Evolutionary conservation across 2,113 vertebrate genomes (phyloP).

Genomic region (Ahaetulla prasina): DNA sequence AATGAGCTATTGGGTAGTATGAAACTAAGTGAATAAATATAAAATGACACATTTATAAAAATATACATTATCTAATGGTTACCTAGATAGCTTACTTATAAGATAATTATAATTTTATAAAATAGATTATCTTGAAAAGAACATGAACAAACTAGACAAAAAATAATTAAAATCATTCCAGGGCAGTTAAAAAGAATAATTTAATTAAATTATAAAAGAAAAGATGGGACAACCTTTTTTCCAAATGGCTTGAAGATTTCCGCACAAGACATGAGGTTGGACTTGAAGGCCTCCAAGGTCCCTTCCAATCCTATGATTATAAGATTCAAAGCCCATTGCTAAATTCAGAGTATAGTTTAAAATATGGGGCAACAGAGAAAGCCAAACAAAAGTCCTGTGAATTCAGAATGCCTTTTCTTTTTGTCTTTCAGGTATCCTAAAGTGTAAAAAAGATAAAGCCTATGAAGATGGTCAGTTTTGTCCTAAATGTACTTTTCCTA

Average conservation of each 20-base stretch:
- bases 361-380: neutral
- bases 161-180: neutral
- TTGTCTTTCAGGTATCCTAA: slow-evolving; percentile 75
- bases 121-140: neutral
- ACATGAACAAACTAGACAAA: neutral
- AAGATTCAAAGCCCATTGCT: too few species aligned
- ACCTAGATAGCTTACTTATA: neutral
- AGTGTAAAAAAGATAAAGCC: slow-evolving; percentile 87
- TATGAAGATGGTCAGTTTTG: slow-evolving; percentile 81
- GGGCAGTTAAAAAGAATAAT: neutral
- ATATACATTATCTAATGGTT: neutral
- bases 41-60: neutral
- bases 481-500: slow-evolving; percentile 75
- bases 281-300: too few species aligned
- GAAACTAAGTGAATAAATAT: neutral
- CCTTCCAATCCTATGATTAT: too few species aligned
- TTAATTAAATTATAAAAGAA: neutral
- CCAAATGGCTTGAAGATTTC: too few species aligned
- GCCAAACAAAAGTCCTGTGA: neutral
- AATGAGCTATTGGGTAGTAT: neutral
- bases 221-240: too few species aligned
- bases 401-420: neutral
- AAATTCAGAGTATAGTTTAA: neutral
- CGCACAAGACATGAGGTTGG: too few species aligned
- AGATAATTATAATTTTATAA: too few species aligned